phyloP scores from a whole-genome alignment of 2,888 invertebrate genomes.

The Lepas anatifera region DNA sequence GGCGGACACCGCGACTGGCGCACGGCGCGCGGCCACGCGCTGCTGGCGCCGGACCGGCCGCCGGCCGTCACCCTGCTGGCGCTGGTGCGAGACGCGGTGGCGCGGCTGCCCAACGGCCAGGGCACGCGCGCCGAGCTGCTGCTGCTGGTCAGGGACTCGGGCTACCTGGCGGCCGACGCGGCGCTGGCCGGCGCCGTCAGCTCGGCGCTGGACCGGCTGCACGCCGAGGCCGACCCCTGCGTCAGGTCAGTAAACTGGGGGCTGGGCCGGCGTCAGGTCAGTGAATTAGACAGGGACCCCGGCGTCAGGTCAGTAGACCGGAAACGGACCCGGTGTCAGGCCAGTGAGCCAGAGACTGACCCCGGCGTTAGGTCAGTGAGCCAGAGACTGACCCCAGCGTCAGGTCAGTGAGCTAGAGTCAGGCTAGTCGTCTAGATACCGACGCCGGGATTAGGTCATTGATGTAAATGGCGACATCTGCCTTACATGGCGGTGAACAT shows the following conservation, averaged over 20 bases:
- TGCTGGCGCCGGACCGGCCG: constrained; percentile 68
- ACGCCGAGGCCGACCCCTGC: constrained; percentile 82
- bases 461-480: no score
- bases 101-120: constrained; percentile 85
- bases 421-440: no score
- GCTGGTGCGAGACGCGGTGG: constrained; percentile 84
- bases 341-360: neutral
- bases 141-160: constrained; percentile 66
- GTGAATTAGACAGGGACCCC: neutral
- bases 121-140: constrained; percentile 85
- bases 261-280: no score
- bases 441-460: no score
- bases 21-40: constrained; percentile 64
- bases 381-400: neutral
- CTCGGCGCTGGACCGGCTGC: constrained; percentile 77
- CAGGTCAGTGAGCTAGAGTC: no score
- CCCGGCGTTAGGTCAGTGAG: neutral
- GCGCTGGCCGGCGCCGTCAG: constrained; percentile 76
- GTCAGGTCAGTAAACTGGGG: constrained; percentile 38
- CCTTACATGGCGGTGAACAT: no score
- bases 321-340: neutral
- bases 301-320: neutral
- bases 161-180: constrained; percentile 42
- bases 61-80: constrained; percentile 82
- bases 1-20: constrained; percentile 49